Conservation (phyloP, 2,797 vertebrate species). For the Phrynocephalus guinanensis region DNA sequence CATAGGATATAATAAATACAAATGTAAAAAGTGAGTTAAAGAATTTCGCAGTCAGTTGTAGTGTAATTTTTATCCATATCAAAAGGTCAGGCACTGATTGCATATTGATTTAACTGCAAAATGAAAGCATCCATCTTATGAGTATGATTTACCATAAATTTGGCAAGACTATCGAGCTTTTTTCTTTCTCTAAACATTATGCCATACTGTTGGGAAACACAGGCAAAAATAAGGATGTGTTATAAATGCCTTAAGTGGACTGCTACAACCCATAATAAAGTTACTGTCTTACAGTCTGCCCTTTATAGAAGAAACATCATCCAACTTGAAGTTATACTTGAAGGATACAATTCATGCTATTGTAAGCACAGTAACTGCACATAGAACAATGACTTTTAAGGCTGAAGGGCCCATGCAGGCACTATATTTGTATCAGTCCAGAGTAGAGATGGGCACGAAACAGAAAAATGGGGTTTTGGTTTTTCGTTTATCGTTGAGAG, state of each 20-base stretch:
- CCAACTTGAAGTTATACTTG: background rate
- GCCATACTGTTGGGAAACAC: constrained; percentile 12
- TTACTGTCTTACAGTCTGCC: background rate
- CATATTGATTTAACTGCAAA: constrained; percentile 56
- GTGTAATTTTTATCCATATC: constrained; percentile 31
- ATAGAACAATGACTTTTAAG: background rate
- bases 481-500: too few species aligned
- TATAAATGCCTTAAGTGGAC: constrained; percentile 6
- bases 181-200: constrained; percentile 30
- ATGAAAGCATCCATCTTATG: constrained; percentile 38
- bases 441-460: too few species aligned
- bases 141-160: constrained; percentile 46
- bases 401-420: background rate
- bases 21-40: constrained; percentile 40
- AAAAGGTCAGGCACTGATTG: constrained; percentile 45
- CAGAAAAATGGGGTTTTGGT: too few species aligned
- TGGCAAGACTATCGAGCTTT: constrained; percentile 31
- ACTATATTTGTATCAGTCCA: background rate
- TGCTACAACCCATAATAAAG: constrained; percentile 2
- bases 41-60: constrained; percentile 45
- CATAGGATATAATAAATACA: constrained; percentile 37
- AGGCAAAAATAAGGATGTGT: constrained; percentile 16
- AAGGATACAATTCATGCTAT: background rate
- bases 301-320: background rate
- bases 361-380: background rate